Conservation (phyloP, 1,140 invertebrate genomes). For the Hyphantria cunea region DNA sequence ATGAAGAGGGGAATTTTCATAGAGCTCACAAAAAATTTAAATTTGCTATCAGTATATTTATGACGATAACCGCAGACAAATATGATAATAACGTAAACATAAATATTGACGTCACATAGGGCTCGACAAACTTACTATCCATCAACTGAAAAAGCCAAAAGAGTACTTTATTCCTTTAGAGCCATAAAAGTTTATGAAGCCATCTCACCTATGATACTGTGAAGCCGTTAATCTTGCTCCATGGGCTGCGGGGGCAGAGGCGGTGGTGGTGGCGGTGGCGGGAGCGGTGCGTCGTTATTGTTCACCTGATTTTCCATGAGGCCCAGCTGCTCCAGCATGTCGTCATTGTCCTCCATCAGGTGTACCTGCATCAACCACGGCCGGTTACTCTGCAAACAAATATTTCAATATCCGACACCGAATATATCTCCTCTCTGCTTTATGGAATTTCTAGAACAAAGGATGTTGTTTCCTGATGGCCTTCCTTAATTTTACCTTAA, state of each 20-base stretch:
- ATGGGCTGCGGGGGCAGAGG: constrained; percentile 53
- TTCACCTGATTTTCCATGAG: constrained; percentile 63
- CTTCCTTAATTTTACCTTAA: too few species aligned
- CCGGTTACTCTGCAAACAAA: constrained; percentile 29
- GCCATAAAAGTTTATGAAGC: too few species aligned
- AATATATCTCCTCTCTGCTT: neutral
- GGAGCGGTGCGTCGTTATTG: constrained; percentile 45
- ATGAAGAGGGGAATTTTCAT: too few species aligned
- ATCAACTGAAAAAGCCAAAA: too few species aligned
- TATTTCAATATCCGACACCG: constrained; percentile 23
- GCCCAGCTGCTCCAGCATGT: constrained; percentile 71
- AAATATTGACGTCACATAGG: too few species aligned
- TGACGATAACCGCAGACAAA: too few species aligned
- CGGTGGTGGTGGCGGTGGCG: constrained; percentile 60
- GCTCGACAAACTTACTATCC: too few species aligned
- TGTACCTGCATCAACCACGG: constrained; percentile 54
- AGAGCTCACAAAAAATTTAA: too few species aligned
- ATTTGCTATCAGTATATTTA: too few species aligned
- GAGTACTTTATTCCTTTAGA: too few species aligned
- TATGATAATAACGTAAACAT: too few species aligned
- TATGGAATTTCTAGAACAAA: neutral
- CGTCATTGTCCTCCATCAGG: constrained; percentile 73
- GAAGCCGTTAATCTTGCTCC: constrained; percentile 57
- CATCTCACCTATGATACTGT: neutral
- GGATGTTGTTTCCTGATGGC: too few species aligned